Evolutionary conservation across 2,113 vertebrate species (phyloP).

Genomic region (Sceloporus undulatus): DNA sequence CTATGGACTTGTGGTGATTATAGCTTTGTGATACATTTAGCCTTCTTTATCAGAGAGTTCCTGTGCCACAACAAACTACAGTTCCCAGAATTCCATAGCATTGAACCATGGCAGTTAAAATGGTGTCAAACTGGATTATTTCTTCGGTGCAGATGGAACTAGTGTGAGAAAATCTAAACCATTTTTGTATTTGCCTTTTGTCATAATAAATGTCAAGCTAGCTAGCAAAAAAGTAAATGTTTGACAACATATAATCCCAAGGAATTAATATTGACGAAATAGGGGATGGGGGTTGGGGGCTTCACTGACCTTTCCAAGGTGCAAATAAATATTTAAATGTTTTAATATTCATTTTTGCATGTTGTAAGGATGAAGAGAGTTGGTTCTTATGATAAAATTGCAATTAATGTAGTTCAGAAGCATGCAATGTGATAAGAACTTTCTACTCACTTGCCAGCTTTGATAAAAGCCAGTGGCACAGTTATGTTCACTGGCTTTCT

Average conservation of each 20-base stretch:
- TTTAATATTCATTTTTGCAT: slow-evolving; percentile 62
- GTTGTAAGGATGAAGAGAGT: slow-evolving; percentile 55
- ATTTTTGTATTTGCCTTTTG: slow-evolving; percentile 45
- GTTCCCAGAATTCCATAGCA: too few species aligned
- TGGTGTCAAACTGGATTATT: too few species aligned
- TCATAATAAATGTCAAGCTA: slow-evolving; percentile 66
- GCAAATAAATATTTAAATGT: slow-evolving; percentile 66
- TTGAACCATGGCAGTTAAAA: too few species aligned
- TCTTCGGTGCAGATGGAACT: too few species aligned
- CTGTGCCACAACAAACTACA: too few species aligned
- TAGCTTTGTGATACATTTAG: too few species aligned
- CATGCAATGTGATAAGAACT: slow-evolving; percentile 69
- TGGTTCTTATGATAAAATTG: slow-evolving; percentile 74
- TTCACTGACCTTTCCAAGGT: slow-evolving; percentile 61
- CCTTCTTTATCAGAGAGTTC: too few species aligned
- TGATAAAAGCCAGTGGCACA: slow-evolving; percentile 65
- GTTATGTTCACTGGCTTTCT: slow-evolving; percentile 58
- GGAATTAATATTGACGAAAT: slow-evolving; percentile 48
- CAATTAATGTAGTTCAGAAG: slow-evolving; percentile 71
- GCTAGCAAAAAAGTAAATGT: slow-evolving; percentile 51
- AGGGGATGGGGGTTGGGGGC: slow-evolving; percentile 50
- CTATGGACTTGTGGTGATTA: too few species aligned
- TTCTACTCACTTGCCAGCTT: slow-evolving; percentile 64
- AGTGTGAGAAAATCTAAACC: slow-evolving; percentile 7
- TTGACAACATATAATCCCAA: slow-evolving; percentile 57